phyloP scores from a whole-genome alignment of 2,113 vertebrate genomes.

The Perca fluviatilis region DNA sequence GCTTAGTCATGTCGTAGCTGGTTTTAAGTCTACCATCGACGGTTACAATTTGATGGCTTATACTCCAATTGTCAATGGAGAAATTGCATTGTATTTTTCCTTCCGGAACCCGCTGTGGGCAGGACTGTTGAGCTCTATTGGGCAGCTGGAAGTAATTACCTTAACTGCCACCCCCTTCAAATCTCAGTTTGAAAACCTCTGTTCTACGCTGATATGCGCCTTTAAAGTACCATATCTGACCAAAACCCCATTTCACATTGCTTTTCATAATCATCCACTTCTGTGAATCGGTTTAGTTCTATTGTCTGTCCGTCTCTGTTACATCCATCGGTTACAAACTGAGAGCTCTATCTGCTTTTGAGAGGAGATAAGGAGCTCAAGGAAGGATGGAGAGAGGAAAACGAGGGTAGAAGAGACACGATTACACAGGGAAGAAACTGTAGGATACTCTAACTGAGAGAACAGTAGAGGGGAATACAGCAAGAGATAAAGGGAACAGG shows the following conservation, averaged over 20 bases:
- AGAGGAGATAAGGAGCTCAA: conserved; percentile 11
- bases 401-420: background rate
- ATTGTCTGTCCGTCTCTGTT: background rate
- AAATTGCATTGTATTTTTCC: too few species aligned
- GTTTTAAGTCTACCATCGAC: too few species aligned
- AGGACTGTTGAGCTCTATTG: too few species aligned
- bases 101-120: too few species aligned
- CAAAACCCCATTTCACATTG: background rate
- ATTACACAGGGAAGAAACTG: conserved; percentile 12
- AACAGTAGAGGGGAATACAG: background rate
- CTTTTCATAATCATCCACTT: background rate
- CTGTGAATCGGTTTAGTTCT: background rate
- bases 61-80: too few species aligned
- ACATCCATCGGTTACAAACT: background rate
- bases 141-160: background rate
- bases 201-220: background rate
- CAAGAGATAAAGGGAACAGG: background rate
- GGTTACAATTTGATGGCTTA: too few species aligned
- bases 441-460: background rate
- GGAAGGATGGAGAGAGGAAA: conserved; percentile 11
- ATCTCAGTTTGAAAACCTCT: background rate
- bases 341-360: conserved; percentile 1
- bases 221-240: background rate
- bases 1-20: too few species aligned
- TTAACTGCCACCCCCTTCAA: background rate